Conservation (phyloP, 2,888 invertebrate species). For the Eustalomyia histrio region DNA sequence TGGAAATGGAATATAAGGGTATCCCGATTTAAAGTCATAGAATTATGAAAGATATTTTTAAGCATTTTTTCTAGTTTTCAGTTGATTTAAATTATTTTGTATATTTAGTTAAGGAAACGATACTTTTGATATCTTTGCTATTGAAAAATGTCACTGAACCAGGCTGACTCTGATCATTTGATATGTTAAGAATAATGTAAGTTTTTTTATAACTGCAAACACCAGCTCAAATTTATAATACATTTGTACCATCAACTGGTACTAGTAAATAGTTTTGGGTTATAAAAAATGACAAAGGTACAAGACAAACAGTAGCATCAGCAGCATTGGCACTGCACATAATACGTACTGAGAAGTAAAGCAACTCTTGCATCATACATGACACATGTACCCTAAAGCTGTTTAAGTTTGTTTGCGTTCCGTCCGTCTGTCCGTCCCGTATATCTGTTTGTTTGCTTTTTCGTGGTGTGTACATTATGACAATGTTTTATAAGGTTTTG, state of each 20-base stretch:
- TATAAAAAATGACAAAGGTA: neutral
- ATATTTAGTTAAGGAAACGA: too few species aligned
- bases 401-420: conserved; percentile 20
- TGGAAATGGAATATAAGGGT: too few species aligned
- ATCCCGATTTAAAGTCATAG: too few species aligned
- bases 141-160: too few species aligned
- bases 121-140: too few species aligned
- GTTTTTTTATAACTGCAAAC: too few species aligned
- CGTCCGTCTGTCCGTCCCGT: neutral
- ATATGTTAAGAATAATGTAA: neutral
- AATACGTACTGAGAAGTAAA: neutral
- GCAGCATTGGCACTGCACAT: neutral
- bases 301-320: neutral
- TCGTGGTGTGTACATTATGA: conserved; percentile 19
- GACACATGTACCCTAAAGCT: conserved; percentile 17
- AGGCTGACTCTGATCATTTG: too few species aligned
- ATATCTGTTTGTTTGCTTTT: neutral
- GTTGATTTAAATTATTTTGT: too few species aligned
- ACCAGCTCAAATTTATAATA: too few species aligned
- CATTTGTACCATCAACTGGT: too few species aligned
- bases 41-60: too few species aligned
- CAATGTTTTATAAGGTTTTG: conserved; percentile 51
- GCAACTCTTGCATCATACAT: conserved; percentile 23
- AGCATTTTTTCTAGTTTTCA: too few species aligned
- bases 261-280: neutral